Base-by-base conservation (phyloP, 2,113 vertebrate species). In the Gnathonemus longibarbis region DNA sequence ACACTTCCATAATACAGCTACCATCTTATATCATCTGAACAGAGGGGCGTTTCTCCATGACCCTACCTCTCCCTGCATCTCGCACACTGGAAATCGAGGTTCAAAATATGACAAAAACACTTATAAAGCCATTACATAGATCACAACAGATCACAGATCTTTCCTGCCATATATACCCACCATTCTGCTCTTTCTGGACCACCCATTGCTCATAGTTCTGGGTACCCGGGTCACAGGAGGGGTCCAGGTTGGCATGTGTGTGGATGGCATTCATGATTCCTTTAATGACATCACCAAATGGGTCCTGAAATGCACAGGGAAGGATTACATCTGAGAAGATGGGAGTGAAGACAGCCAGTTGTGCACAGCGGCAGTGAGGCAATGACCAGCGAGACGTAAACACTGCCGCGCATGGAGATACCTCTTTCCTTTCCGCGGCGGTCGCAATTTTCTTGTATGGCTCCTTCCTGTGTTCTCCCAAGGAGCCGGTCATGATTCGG, bases 131-230 rank as follows among this genome's bases (percentile, higher is more conserved):
- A 70, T 13, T 31, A 27, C 58, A 4, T 31, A 31, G 62, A 70
- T 70, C 27, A 70, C 10, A 31, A 70, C n/a, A 66, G 62, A 66
- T 66, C 62, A 27, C 62, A 66, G n/a, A 31, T 4, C 62, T 70
- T 13, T 3, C 1, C n/a, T 31, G 27, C n/a, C 3, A 11, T 17
- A 19, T 80, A 80, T 39, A 80, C 94, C 92, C 95, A 99, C 98
- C 97, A 93, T 92, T 95, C 91, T 95, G 96, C 91, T 98, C 97
- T 91, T 93, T 96, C 90, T 96, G 96, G 90, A 98, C 96, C 24
- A 96, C 96, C 98, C 98, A 99, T 89, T 98, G 97, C 90, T 99
- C 98, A 85, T 99, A 99, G 3, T 93, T 96, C 92, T 99, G 98
- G 85, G 97, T 96, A 93, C 98, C 98, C 90, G 97, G 96, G 50